Base-by-base conservation (phyloP, 1,140 invertebrate genomes). In the Pemphigus obesinymphae region DNA sequence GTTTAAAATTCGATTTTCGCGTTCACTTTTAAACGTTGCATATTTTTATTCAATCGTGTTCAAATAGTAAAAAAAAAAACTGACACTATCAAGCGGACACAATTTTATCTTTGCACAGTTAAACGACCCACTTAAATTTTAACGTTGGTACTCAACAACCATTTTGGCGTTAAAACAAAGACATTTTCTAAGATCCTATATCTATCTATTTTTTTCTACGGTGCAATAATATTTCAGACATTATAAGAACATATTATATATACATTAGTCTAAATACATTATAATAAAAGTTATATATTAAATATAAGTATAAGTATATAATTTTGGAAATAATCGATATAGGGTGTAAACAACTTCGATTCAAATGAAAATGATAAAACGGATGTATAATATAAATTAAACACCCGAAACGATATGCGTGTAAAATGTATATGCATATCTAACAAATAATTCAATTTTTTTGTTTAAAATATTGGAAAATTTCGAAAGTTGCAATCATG, bases 131-230 rank as follows among this genome's bases (percentile, higher is more conserved):
- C 43, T 48, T 29, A 31, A 50, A n/a, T 50, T n/a, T 29, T 73
- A 31, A n/a, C 26, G 31, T 48, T 10, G 20, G 43, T 13, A 11
- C 43, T 45, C 43, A 13, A 48, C 15, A 45, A 29, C 37, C 34
- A 7, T 73, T 73, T 73, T 50, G 68, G 70, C 43, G 43, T 31
- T 50, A 50, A 50, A 73, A 73, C 26, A 73, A 73, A 73, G 23
- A 68, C n/a, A 43, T 73, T 73, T 72, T 20, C 11, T 1, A 20
- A 17, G 15, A 72, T 72, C n/a, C 66, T 26, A 15, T 17, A 1
- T 58, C n/a, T n/a, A n/a, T n/a, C 10, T 45, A n/a, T 34, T 37
- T 66, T 61, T 40, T 70, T 43, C 34, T n/a, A n/a, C n/a, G n/a
- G n/a, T n/a, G 34, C n/a, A 43, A 23, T 70, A 43, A 70, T 70